Evolutionary conservation across 2,113 vertebrate species (phyloP).

Genomic region (Hippotragus niger): DNA sequence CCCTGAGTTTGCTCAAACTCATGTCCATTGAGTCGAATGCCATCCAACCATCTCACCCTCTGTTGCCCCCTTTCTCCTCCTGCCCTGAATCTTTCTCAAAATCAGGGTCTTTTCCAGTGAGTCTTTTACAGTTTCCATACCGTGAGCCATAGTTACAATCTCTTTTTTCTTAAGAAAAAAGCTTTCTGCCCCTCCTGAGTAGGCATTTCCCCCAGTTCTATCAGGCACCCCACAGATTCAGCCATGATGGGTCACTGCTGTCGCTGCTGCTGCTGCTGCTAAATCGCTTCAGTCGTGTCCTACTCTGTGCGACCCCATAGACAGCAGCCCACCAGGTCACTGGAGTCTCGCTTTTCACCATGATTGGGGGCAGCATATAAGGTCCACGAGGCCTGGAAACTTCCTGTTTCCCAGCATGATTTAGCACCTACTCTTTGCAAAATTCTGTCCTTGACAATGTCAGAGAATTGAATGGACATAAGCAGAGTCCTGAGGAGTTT

Average conservation of each 20-base stretch:
- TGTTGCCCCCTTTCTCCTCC: background rate
- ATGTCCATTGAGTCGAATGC: background rate
- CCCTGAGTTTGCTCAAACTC: background rate
- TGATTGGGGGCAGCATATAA: background rate
- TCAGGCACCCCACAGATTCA: background rate
- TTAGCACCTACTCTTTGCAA: background rate
- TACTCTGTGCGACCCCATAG: no score
- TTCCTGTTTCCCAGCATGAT: background rate
- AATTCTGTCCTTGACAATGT: background rate
- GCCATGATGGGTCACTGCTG: background rate
- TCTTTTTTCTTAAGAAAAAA: background rate
- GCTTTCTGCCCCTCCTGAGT: background rate
- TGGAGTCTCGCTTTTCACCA: background rate
- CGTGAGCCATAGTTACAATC: accelerated
- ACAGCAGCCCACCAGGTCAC: background rate
- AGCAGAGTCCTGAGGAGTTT: background rate
- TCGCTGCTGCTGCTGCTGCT: no score
- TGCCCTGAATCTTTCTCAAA: background rate
- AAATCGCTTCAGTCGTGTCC: no score
- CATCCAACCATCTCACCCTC: background rate
- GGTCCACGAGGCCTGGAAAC: background rate
- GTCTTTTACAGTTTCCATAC: background rate
- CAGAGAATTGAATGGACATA: background rate
- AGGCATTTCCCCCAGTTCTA: background rate
- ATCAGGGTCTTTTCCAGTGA: background rate